phyloP scores from a whole-genome alignment of 2,113 vertebrate species.

The Seriola quinqueradiata region DNA sequence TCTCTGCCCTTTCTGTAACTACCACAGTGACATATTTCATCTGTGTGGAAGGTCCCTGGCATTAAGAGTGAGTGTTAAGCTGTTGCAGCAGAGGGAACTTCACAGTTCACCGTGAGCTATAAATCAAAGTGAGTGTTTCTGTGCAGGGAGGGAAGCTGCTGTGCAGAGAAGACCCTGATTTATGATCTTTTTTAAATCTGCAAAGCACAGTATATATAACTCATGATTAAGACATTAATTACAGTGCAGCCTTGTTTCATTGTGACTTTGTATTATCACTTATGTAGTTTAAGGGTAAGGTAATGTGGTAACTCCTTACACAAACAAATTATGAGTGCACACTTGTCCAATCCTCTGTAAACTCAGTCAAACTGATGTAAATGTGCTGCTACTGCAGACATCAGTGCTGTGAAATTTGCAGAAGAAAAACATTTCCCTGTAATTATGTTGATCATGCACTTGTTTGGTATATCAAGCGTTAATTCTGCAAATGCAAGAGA shows the following conservation, averaged over 20 bases:
- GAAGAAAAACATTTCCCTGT: neutral
- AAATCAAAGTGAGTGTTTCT: slow-evolving; percentile 30
- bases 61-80: slow-evolving; percentile 4
- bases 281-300: neutral
- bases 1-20: neutral
- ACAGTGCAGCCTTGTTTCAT: slow-evolving; percentile 5
- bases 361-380: neutral
- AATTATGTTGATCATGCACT: neutral
- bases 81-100: slow-evolving; percentile 31
- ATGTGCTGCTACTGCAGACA: too few relatives aligned
- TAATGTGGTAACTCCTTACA: neutral
- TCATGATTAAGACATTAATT: neutral
- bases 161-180: neutral
- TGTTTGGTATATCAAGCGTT: neutral
- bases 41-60: slow-evolving; percentile 15
- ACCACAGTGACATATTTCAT: slow-evolving; percentile 13
- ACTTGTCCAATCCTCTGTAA: too few relatives aligned
- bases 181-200: neutral
- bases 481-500: neutral
- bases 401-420: too few relatives aligned
- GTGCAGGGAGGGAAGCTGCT: neutral
- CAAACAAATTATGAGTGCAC: slow-evolving; percentile 7
- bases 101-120: slow-evolving; percentile 31
- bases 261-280: neutral
- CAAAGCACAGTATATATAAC: neutral